These are phyloP conservation scores for Zingel zingel DNA, from an alignment of 2,113 vertebrate genomes.

Conservation along the genomic window DNA sequence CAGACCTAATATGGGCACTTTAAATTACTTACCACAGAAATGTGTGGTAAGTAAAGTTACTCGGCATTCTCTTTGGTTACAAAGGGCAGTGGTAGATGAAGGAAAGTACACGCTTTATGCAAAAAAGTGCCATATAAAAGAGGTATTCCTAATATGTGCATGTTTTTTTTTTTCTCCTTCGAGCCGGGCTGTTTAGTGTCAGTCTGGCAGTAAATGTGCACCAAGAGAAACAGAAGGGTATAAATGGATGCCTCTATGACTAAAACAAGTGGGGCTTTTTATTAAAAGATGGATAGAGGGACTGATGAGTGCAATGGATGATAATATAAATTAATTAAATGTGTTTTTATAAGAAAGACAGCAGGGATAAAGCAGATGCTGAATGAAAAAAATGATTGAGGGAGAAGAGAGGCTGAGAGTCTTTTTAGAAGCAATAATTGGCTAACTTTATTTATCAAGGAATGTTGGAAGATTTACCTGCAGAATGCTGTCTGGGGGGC, in stretches of 20 bases:
- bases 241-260: slow-evolving; percentile 43
- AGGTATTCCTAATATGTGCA: slow-evolving; percentile 1
- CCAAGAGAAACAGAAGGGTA: slow-evolving; percentile 10
- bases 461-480: neutral
- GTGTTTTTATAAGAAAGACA: slow-evolving; percentile 41
- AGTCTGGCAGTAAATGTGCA: slow-evolving; percentile 26
- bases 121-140: neutral
- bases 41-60: neutral
- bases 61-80: neutral
- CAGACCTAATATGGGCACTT: neutral
- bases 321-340: slow-evolving; percentile 52
- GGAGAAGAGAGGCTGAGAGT: neutral
- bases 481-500: neutral
- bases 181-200: slow-evolving; percentile 19
- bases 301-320: slow-evolving; percentile 32
- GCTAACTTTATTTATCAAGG: neutral
- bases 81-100: neutral
- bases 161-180: neutral
- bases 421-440: neutral
- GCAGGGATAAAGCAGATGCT: slow-evolving; percentile 19
- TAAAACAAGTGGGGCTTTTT: slow-evolving; percentile 47
- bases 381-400: slow-evolving; percentile 17
- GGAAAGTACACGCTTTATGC: neutral
- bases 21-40: neutral
- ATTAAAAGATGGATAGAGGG: slow-evolving; percentile 49